A percentile compares a stretch with the other conserved stretches of the same genome.
phyloP scores from a whole-genome alignment of 2,113 vertebrate genomes.

The Machaerirhynchus nigripectus region DNA sequence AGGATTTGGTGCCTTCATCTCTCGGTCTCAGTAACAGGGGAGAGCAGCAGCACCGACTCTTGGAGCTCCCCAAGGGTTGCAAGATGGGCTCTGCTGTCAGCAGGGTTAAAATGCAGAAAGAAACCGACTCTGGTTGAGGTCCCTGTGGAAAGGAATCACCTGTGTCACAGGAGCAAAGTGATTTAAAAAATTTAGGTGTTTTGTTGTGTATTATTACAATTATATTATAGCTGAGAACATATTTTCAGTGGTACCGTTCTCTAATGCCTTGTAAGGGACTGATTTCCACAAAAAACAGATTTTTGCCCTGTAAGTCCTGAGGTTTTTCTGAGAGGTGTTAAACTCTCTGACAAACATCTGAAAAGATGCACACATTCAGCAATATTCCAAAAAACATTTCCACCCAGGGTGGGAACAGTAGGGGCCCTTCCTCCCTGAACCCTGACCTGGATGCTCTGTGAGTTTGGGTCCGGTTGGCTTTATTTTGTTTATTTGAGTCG shows the following conservation, averaged over 20 bases:
- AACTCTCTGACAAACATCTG: accelerated
- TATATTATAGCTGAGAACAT: no score
- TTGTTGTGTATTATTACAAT: accelerated
- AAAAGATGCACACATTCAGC: background rate
- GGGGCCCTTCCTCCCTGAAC: background rate
- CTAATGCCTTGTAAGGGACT: accelerated
- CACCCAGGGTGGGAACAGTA: background rate
- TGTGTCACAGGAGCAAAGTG: background rate
- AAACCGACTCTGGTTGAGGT: accelerated
- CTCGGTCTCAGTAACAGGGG: background rate
- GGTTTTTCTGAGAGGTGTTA: background rate
- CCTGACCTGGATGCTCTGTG: background rate
- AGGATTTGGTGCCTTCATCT: background rate
- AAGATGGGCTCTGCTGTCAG: background rate
- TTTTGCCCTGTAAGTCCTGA: accelerated
- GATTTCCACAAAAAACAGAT: background rate
- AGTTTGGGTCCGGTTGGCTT: background rate
- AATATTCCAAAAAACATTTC: background rate
- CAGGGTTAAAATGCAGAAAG: background rate
- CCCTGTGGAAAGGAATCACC: background rate
- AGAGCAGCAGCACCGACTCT: background rate
- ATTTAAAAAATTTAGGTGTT: background rate
- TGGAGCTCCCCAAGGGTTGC: background rate
- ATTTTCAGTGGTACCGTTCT: background rate
- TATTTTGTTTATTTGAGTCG: background rate